phyloP scores from a whole-genome alignment of 2,113 vertebrate species.

The Echinops telfairi region DNA sequence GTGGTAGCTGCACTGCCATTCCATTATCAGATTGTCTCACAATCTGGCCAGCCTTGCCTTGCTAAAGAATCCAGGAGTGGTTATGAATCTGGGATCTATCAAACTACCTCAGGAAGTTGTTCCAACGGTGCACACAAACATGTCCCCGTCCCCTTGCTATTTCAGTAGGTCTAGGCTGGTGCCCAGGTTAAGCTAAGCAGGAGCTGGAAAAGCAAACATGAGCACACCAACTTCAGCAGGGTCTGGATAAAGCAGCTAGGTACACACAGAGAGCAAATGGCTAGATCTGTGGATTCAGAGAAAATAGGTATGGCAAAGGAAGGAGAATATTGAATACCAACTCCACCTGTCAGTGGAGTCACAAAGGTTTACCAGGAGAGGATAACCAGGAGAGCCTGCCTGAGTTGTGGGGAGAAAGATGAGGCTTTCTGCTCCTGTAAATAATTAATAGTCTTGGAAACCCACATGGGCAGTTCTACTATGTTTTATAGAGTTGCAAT shows the following conservation, averaged over 20 bases:
- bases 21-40: background rate
- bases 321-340: constrained; percentile 39
- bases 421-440: too few relatives aligned
- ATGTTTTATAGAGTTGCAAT: too few relatives aligned
- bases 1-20: background rate
- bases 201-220: constrained; percentile 57
- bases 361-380: too few relatives aligned
- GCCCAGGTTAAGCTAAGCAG: background rate
- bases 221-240: constrained; percentile 37
- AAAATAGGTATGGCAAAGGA: constrained; percentile 41
- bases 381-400: too few relatives aligned
- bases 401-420: too few relatives aligned
- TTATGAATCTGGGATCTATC: background rate
- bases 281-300: background rate
- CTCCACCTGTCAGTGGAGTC: background rate
- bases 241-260: constrained; percentile 34
- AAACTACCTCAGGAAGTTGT: background rate
- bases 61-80: background rate
- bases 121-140: background rate
- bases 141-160: background rate
- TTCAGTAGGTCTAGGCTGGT: constrained; percentile 28
- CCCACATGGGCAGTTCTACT: too few relatives aligned
- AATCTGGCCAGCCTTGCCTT: background rate
- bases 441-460: too few relatives aligned
- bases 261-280: constrained; percentile 22